These are phyloP conservation scores for Andrena cerasifolii DNA, from an alignment of 1,140 invertebrate genomes.

Conservation along the genomic window DNA sequence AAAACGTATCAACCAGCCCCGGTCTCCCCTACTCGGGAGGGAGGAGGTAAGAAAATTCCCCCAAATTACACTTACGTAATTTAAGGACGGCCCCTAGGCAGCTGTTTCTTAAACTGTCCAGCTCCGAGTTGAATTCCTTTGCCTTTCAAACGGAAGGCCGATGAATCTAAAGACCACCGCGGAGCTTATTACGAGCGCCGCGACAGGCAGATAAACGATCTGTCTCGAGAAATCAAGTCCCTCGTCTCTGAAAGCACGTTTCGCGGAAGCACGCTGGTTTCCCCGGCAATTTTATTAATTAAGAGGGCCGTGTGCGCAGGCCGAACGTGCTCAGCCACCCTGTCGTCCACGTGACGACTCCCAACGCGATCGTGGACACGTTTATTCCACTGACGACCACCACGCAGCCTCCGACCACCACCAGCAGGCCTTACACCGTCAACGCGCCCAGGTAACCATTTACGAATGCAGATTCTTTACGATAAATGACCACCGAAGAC, in stretches of 20 bases:
- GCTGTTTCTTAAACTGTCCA: too few relatives aligned
- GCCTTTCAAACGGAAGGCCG: too few relatives aligned
- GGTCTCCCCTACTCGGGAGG: too few relatives aligned
- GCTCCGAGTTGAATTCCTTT: too few relatives aligned
- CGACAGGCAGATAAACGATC: too few relatives aligned
- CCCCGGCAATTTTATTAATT: conserved; percentile 14
- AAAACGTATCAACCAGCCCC: too few relatives aligned
- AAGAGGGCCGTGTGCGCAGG: conserved; percentile 58
- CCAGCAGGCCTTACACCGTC: conserved; percentile 72
- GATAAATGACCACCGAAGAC: not conserved
- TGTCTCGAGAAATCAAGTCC: too few relatives aligned
- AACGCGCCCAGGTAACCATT: conserved; percentile 77
- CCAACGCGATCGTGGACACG: conserved; percentile 77
- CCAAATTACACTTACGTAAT: too few relatives aligned
- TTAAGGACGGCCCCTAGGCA: too few relatives aligned
- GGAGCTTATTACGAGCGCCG: too few relatives aligned
- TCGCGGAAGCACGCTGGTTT: not conserved
- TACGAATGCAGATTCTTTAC: not conserved
- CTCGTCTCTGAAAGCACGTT: not conserved
- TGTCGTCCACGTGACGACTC: conserved; percentile 76
- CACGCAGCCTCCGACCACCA: conserved; percentile 74
- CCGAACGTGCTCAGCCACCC: conserved; percentile 76
- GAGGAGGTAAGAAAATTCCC: too few relatives aligned
- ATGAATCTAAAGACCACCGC: too few relatives aligned
- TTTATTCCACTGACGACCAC: conserved; percentile 76